Base-by-base conservation (phyloP, 1,140 invertebrate genomes). In the Zeugodacus cucurbitae region DNA sequence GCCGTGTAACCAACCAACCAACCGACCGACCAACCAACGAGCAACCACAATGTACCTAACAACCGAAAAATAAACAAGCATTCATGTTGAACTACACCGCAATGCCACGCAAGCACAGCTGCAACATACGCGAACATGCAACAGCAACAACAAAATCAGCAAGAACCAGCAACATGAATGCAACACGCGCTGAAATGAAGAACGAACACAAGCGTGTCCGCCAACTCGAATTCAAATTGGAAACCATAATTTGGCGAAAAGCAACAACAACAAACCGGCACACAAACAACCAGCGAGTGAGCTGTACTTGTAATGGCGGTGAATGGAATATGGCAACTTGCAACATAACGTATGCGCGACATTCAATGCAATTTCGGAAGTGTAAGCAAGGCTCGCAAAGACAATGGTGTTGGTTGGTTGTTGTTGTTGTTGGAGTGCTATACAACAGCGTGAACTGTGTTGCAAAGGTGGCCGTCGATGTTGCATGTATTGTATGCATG, bases 51-150 rank as follows among this genome's bases (percentile, higher is more conserved):
- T 82, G 74, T 82, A 82, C 11, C 74, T 10, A 82, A 82, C 41
- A 82, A 82, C 41, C 74, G 74, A 82, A 82, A 82, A 82, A 82
- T 82, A 48, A 82, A 82, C 74, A 82, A 82, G 41, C 26, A 82
- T 48, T 82, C 74, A 82, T 82, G 74, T 48, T 48, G 41, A 82
- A 82, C n/a, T 48, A 82, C 41, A 82, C 58, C 48, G 48, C 48
- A 54, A 54, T 54, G 17, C 48, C 3, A 54, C 14, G 48, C 48
- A 17, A 62, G 7, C 58, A 26, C 58, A 26, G 22, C 10, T 22
- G 22, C 14, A 4, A 26, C n/a, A 22, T 26, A 62, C 10, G 58
- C 58, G 10, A 22, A 26, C n/a, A 20, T 62, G 58, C 58, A 62
- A 62, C 41, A 82, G 26, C 74, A 48, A 82, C 67, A 74, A 74